These are phyloP conservation scores for Siphlonurus alternatus DNA, from an alignment of 2,888 invertebrate genomes.

Conservation along the genomic window DNA sequence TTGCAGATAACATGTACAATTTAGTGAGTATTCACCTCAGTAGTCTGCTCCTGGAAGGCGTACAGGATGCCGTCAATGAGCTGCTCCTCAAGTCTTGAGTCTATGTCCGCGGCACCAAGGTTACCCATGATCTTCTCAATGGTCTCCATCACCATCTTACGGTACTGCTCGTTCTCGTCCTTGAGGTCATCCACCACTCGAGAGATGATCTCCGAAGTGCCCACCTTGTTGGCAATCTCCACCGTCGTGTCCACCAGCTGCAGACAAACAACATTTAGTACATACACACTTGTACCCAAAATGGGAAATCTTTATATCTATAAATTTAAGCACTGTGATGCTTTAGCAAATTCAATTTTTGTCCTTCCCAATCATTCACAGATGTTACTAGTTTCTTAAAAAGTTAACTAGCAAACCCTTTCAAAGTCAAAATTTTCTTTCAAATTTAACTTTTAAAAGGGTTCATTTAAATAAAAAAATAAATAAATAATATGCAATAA, in stretches of 20 bases:
- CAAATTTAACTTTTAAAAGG: too few relatives aligned
- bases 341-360: too few relatives aligned
- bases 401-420: too few relatives aligned
- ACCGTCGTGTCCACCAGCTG: slow-evolving; percentile 96
- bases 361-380: background rate
- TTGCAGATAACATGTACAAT: too few relatives aligned
- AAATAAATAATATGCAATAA: too few relatives aligned
- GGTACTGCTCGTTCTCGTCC: slow-evolving; percentile 98
- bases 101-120: slow-evolving; percentile 94
- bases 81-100: slow-evolving; percentile 94
- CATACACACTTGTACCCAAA: background rate
- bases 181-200: slow-evolving; percentile 97
- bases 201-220: slow-evolving; percentile 98
- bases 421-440: too few relatives aligned
- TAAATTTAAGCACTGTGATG: too few relatives aligned
- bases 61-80: slow-evolving; percentile 98
- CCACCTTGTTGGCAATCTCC: slow-evolving; percentile 93
- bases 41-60: slow-evolving; percentile 99
- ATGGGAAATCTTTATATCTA: too few relatives aligned
- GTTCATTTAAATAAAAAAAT: slow-evolving; percentile 1
- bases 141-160: slow-evolving; percentile 99
- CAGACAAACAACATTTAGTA: slow-evolving; percentile 14
- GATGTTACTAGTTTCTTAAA: background rate
- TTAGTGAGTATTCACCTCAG: slow-evolving; percentile 71
- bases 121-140: slow-evolving; percentile 98